These are phyloP conservation scores for Euschistus heros DNA, from an alignment of 1,140 invertebrate species.

Conservation along the genomic window DNA sequence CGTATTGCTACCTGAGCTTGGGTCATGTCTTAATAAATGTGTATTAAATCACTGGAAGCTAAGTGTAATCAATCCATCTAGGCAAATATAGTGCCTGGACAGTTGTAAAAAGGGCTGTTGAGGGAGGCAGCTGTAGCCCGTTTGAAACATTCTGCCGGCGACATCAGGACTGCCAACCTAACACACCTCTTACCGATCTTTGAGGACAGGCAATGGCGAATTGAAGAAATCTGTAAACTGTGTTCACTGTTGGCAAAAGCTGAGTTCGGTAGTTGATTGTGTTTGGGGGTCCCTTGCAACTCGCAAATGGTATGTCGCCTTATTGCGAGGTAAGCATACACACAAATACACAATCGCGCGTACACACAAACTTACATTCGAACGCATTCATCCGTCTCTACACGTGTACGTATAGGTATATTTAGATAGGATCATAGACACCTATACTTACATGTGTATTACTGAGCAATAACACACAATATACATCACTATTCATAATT, in stretches of 20 bases:
- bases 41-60: neutral
- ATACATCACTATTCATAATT: conserved; percentile 24
- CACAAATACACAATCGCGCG: conserved; percentile 17
- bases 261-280: conserved; percentile 5
- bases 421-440: neutral
- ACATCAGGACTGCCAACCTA: conserved; percentile 14
- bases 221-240: conserved; percentile 31
- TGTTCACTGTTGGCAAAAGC: conserved; percentile 28
- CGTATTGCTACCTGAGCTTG: neutral
- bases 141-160: neutral
- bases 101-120: conserved; percentile 12
- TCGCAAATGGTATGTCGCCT: conserved; percentile 21
- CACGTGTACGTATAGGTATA: neutral
- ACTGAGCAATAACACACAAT: conserved; percentile 23
- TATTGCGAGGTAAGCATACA: conserved; percentile 23
- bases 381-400: conserved; percentile 12
- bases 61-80: conserved; percentile 1
- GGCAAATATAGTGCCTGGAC: neutral
- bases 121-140: conserved; percentile 15
- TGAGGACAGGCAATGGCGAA: conserved; percentile 9
- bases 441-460: conserved; percentile 2
- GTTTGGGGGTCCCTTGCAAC: conserved; percentile 23
- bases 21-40: conserved; percentile 4
- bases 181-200: conserved; percentile 10
- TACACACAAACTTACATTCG: conserved; percentile 16